A percentile compares a stretch with the other conserved stretches of the same genome.
Conservation (phyloP, 2,113 vertebrate genomes). For the Riparia riparia region DNA sequence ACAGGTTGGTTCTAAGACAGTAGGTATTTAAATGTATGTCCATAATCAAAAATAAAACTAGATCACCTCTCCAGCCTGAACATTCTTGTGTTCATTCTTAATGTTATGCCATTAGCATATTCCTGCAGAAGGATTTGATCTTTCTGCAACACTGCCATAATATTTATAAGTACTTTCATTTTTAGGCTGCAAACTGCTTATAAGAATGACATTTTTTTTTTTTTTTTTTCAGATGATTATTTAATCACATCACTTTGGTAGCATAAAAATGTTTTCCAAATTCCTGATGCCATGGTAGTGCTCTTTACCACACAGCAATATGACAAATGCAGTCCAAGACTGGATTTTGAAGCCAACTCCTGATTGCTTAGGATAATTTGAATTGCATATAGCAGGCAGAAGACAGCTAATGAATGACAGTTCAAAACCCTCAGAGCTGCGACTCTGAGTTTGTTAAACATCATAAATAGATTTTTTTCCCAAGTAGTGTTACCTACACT, state of each 20-base stretch:
- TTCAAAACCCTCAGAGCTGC: neutral
- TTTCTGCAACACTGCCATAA: neutral
- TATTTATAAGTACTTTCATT: constrained; percentile 15
- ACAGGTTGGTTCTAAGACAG: neutral
- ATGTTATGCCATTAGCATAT: neutral
- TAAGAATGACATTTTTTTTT: neutral
- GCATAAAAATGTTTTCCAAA: neutral
- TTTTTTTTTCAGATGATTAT: neutral
- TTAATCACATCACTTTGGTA: neutral
- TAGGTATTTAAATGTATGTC: neutral
- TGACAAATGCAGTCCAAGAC: neutral
- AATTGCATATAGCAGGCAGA: neutral
- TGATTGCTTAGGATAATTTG: neutral
- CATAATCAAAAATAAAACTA: neutral
- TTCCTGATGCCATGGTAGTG: neutral
- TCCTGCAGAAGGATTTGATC: neutral
- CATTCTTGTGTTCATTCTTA: neutral
- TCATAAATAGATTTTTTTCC: neutral
- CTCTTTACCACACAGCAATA: neutral
- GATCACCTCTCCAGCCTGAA: neutral
- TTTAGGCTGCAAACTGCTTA: neutral
- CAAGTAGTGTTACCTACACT: neutral
- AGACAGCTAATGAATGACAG: neutral
- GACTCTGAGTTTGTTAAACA: neutral
- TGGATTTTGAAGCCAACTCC: neutral